Percentiles rank a stretch among this genome's conserved stretches.
These are phyloP conservation scores for Cephalopachus bancanus DNA, from an alignment of 2,797 vertebrate species.

Conservation along the genomic window DNA sequence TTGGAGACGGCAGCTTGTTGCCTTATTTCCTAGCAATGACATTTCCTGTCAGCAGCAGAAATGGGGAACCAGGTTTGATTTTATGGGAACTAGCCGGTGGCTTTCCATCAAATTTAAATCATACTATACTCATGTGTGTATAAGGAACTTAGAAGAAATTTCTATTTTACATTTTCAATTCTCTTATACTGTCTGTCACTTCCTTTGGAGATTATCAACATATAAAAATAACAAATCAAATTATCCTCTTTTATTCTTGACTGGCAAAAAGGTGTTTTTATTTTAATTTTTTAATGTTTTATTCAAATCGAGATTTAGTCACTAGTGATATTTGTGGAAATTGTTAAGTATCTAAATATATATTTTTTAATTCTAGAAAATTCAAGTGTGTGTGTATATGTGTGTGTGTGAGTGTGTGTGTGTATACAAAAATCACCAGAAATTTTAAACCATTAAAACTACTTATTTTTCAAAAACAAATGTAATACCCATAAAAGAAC, in stretches of 20 bases:
- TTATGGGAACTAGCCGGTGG: conserved; percentile 19
- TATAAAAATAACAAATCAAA: neutral
- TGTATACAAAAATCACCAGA: neutral
- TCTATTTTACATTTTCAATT: neutral
- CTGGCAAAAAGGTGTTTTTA: neutral
- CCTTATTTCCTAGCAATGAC: conserved; percentile 68
- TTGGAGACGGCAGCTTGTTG: neutral
- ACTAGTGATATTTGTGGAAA: neutral
- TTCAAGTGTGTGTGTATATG: neutral
- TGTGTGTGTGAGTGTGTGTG: neutral
- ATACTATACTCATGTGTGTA: neutral
- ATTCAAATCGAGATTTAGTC: neutral
- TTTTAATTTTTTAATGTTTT: neutral
- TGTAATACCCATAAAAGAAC: neutral
- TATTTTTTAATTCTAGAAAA: neutral
- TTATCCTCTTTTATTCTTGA: neutral
- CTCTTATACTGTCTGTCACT: neutral
- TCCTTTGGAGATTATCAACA: neutral
- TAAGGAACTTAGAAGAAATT: neutral
- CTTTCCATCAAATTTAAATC: conserved; percentile 17
- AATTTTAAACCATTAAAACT: neutral
- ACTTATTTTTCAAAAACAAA: conserved; percentile 42
- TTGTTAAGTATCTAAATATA: neutral
- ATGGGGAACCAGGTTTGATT: conserved; percentile 11
- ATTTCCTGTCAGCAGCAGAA: conserved; percentile 77